Evolutionary conservation across 92 coral and sea anemone species (phyloP).

Genomic region (Chrysogorgia sp.): DNA sequence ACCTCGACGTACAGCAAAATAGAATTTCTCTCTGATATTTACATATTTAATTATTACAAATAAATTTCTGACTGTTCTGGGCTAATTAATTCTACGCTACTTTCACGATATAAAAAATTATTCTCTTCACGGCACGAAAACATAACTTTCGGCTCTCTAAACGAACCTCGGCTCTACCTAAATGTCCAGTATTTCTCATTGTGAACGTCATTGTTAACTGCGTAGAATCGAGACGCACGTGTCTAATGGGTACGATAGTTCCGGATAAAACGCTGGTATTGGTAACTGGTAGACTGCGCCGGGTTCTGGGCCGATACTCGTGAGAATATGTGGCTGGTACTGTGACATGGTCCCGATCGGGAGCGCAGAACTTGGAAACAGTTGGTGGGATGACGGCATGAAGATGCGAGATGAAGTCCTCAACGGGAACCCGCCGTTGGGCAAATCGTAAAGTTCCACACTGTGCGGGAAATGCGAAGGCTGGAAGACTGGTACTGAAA

Average conservation of each 20-base stretch:
- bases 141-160: no score
- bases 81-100: not conserved
- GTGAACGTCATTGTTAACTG: not conserved
- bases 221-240: conserved; percentile 19
- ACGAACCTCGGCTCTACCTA: no score
- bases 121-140: no score
- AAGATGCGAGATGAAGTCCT: conserved; percentile 84
- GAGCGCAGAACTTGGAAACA: conserved; percentile 71
- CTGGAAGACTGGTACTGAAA: conserved; percentile 30
- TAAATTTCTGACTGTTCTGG: not conserved
- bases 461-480: conserved; percentile 36
- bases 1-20: not conserved
- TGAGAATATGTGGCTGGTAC: conserved; percentile 64
- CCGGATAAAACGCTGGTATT: conserved; percentile 54
- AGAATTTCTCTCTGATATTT: not conserved
- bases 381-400: conserved; percentile 83
- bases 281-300: conserved; percentile 77
- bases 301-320: conserved; percentile 67
- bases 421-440: conserved; percentile 47
- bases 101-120: no score
- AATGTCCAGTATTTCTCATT: not conserved
- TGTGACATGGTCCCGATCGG: conserved; percentile 62
- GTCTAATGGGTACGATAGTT: not conserved
- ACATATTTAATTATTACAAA: not conserved
- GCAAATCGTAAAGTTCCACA: conserved; percentile 45